Conservation (phyloP, 2,888 invertebrate genomes). For the Cerceris rybyensis region DNA sequence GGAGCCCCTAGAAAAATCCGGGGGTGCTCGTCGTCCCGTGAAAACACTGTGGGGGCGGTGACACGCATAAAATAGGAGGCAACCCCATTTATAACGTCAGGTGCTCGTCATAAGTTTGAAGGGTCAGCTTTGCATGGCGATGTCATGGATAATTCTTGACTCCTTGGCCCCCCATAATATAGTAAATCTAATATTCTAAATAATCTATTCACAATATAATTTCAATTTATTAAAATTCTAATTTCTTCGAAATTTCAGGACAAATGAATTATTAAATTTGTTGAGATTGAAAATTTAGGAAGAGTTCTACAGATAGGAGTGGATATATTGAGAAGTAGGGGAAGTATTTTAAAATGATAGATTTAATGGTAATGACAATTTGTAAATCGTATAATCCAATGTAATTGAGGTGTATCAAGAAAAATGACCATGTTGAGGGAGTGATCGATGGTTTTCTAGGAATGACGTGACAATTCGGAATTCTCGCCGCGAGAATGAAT, state of each 20-base stretch:
- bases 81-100: slow-evolving; percentile 58
- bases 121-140: slow-evolving; percentile 10
- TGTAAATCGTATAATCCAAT: too few species aligned
- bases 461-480: slow-evolving; percentile 24
- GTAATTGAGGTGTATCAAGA: neutral
- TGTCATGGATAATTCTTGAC: neutral
- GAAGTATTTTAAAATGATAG: too few species aligned
- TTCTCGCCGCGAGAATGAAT: slow-evolving; percentile 64
- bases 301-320: too few species aligned
- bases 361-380: too few species aligned
- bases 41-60: slow-evolving; percentile 80
- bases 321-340: too few species aligned
- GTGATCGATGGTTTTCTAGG: slow-evolving; percentile 36
- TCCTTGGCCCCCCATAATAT: neutral
- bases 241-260: too few species aligned
- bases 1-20: slow-evolving; percentile 62
- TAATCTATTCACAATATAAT: too few species aligned
- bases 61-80: slow-evolving; percentile 77
- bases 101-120: slow-evolving; percentile 40
- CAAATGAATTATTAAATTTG: too few species aligned
- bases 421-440: neutral
- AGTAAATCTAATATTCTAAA: too few species aligned
- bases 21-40: slow-evolving; percentile 80
- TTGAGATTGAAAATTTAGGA: too few species aligned
- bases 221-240: too few species aligned